Evolutionary conservation across 2,113 vertebrate genomes (phyloP).

Genomic region (Prunella fulvescens): DNA sequence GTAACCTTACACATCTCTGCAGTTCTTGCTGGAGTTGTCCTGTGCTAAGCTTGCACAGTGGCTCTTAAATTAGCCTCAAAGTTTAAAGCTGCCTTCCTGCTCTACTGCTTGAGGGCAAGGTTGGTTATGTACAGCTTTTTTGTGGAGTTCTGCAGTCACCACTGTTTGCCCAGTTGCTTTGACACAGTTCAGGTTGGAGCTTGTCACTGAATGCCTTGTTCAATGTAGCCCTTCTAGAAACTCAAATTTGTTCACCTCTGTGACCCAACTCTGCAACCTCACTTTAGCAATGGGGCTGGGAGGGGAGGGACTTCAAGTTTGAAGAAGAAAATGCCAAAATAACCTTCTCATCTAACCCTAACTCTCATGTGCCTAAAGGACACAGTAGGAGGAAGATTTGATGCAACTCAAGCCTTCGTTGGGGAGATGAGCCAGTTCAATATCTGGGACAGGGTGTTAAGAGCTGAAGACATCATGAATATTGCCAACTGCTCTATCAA

Average conservation of each 20-base stretch:
- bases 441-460: constrained; percentile 97
- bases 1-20: background rate
- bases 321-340: background rate
- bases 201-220: background rate
- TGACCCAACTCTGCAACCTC: background rate
- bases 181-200: background rate
- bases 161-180: background rate
- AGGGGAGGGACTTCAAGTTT: background rate
- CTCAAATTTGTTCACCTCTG: background rate
- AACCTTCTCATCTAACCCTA: background rate
- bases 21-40: background rate
- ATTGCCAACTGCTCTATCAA: constrained; percentile 96
- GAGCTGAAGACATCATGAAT: constrained; percentile 86
- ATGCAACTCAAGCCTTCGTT: constrained; percentile 97
- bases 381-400: constrained; percentile 91
- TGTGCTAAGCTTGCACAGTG: background rate
- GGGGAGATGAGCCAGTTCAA: constrained; percentile 98
- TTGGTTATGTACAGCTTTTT: background rate
- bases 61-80: background rate
- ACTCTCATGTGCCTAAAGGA: constrained; percentile 77
- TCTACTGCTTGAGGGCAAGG: background rate
- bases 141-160: background rate
- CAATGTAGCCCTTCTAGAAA: background rate
- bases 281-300: background rate
- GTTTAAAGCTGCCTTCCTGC: background rate